phyloP scores from a whole-genome alignment of 2,888 invertebrate species.

The Mechanitis mazaeus region DNA sequence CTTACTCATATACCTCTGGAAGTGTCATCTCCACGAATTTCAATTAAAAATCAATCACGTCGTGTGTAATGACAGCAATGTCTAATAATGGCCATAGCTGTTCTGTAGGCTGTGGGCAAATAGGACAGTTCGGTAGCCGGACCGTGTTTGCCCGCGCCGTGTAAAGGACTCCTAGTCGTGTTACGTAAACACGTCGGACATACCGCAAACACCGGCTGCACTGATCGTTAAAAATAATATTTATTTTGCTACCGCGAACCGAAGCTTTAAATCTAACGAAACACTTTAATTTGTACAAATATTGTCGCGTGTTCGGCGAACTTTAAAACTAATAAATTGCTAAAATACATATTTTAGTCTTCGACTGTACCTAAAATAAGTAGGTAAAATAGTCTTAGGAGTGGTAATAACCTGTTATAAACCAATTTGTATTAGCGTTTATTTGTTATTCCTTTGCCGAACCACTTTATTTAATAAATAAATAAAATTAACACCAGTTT shows the following conservation, averaged over 20 bases:
- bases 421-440: too few relatives aligned
- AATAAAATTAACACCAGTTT: too few relatives aligned
- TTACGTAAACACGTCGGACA: slow-evolving; percentile 55
- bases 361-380: neutral
- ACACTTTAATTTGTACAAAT: slow-evolving; percentile 10
- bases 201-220: slow-evolving; percentile 61
- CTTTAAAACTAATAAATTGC: neutral
- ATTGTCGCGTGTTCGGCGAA: neutral
- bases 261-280: slow-evolving; percentile 27
- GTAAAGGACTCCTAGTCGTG: slow-evolving; percentile 50
- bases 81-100: slow-evolving; percentile 36
- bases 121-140: slow-evolving; percentile 49
- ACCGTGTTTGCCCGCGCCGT: slow-evolving; percentile 43
- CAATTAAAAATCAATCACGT: slow-evolving; percentile 18
- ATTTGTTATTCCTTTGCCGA: too few relatives aligned
- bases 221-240: slow-evolving; percentile 74
- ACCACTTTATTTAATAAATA: too few relatives aligned
- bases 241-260: slow-evolving; percentile 55
- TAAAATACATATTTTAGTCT: neutral
- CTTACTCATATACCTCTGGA: neutral
- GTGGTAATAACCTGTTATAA: too few relatives aligned
- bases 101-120: slow-evolving; percentile 47
- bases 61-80: slow-evolving; percentile 4
- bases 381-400: too few relatives aligned
- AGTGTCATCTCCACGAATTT: slow-evolving; percentile 11